Evolutionary conservation across 2,113 vertebrate genomes (phyloP).

Genomic region (Rhodinocichla rosea): DNA sequence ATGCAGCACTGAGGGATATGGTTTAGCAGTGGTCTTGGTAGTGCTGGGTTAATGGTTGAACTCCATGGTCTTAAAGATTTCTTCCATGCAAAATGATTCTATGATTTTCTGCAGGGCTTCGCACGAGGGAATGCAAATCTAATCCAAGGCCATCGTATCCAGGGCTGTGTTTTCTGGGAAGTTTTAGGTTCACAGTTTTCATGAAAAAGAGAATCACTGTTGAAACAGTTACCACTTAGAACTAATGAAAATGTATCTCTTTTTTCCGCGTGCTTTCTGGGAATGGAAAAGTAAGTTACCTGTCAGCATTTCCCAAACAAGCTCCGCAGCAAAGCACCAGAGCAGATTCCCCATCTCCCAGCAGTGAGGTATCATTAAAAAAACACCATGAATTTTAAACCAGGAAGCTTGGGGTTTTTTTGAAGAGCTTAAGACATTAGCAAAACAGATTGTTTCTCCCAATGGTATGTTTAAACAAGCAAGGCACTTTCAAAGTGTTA

Average conservation of each 20-base stretch:
- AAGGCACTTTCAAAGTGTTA: conserved; percentile 31
- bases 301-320: not conserved
- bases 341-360: not conserved
- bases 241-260: not conserved
- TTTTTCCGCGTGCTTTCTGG: not conserved
- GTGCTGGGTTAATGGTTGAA: not conserved
- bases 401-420: not conserved
- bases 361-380: not conserved
- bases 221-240: not conserved
- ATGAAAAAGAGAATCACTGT: not conserved
- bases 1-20: not conserved
- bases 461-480: conserved; percentile 16
- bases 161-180: not conserved
- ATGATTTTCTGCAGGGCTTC: not conserved
- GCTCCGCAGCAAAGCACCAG: not conserved
- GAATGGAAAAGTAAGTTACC: not conserved
- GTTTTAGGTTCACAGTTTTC: not conserved
- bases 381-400: not conserved
- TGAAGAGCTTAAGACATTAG: conserved; percentile 24
- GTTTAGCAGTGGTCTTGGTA: not conserved
- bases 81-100: not conserved
- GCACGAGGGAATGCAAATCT: not conserved
- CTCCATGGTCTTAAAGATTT: not conserved
- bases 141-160: not conserved
- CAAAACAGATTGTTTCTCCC: conserved; percentile 57